Evolutionary conservation across 2,797 vertebrate genomes (phyloP).

Genomic region (Rhabdomys pumilio): DNA sequence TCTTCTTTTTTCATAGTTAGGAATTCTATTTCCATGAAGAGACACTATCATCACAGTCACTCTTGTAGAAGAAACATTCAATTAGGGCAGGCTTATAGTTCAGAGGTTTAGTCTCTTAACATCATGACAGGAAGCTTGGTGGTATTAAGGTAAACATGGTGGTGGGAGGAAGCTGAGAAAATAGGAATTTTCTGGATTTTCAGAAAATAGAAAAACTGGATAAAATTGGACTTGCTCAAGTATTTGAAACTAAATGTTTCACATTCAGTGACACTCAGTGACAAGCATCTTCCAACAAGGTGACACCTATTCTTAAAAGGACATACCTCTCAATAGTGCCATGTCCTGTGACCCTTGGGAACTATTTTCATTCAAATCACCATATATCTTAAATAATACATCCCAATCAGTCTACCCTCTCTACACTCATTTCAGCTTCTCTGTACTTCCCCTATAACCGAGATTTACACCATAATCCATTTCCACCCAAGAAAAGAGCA

Average conservation of each 20-base stretch:
- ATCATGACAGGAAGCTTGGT: background rate
- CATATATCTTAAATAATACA: background rate
- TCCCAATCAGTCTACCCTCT: background rate
- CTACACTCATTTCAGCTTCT: background rate
- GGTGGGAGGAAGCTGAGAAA: background rate
- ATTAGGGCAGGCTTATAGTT: background rate
- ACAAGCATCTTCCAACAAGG: background rate
- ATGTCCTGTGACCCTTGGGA: background rate
- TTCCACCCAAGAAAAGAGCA: background rate
- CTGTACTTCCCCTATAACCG: background rate
- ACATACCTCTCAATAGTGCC: background rate
- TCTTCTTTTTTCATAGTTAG: background rate
- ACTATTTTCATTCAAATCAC: background rate
- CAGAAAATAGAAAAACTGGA: background rate
- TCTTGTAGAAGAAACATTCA: background rate
- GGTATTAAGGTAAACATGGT: background rate
- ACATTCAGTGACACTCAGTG: background rate
- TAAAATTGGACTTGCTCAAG: background rate
- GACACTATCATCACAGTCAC: background rate
- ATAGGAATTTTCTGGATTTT: background rate
- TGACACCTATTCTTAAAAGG: background rate
- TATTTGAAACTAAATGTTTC: background rate
- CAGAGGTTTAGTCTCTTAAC: background rate
- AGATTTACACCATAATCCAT: fast-evolving
- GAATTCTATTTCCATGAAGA: background rate